Percentiles rank a stretch among this genome's conserved stretches.
Evolutionary conservation across 2,113 vertebrate genomes (phyloP).

Genomic region (Stegostoma tigrinum): DNA sequence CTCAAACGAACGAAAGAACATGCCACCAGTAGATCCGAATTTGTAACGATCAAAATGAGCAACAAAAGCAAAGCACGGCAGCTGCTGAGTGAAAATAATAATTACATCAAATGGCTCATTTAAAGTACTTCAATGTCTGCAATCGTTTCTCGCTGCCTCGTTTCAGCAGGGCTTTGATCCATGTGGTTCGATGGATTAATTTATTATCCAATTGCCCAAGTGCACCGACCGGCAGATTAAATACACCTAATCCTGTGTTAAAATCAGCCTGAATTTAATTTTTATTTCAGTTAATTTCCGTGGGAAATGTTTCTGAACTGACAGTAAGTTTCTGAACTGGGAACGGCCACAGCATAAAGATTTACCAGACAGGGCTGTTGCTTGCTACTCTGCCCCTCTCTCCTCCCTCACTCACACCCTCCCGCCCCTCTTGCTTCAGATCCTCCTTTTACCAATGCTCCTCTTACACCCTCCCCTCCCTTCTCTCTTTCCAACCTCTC

Average conservation of each 20-base stretch:
- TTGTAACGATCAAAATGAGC: neutral
- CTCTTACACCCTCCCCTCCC: neutral
- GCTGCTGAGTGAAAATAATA: neutral
- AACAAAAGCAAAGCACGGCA: neutral
- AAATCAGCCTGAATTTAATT: neutral
- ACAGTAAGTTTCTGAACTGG: neutral
- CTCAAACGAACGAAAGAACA: too few species aligned
- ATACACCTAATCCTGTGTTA: neutral
- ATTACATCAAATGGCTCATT: neutral
- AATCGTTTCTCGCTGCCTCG: neutral
- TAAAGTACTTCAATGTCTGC: neutral
- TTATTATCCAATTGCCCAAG: neutral
- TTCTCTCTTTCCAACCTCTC: neutral
- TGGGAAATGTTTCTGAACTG: neutral
- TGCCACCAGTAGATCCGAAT: neutral
- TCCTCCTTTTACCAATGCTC: too few species aligned
- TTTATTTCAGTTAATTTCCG: neutral
- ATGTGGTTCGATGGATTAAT: neutral
- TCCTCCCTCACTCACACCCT: too few species aligned
- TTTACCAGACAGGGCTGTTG: neutral
- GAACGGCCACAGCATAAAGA: too few species aligned
- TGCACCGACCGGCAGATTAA: neutral
- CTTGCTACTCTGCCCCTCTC: neutral
- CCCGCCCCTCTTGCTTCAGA: too few species aligned
- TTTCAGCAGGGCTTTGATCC: neutral